These are phyloP conservation scores for Dromaius novaehollandiae DNA, from an alignment of 2,113 vertebrate genomes.

Conservation along the genomic window DNA sequence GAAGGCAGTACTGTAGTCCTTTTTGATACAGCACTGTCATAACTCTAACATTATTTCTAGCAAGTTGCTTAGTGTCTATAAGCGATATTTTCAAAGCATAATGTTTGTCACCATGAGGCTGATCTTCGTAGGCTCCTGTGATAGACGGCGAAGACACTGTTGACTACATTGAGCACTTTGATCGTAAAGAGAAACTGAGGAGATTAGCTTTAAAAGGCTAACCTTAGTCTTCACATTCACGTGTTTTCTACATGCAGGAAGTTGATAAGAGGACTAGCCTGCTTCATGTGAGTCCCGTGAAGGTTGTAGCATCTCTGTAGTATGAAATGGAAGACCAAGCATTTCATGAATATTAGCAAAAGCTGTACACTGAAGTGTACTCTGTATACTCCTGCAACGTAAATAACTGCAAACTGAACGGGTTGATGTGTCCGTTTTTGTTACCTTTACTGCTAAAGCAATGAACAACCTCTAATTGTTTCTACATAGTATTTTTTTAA, in stretches of 20 bases:
- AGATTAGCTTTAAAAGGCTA: background rate
- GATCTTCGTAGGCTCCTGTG: background rate
- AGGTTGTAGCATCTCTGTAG: background rate
- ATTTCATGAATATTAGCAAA: too few species aligned
- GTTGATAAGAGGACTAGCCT: background rate
- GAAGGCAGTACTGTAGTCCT: background rate
- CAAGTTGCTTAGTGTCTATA: background rate
- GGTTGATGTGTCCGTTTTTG: background rate
- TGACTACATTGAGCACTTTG: background rate
- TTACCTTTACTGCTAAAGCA: background rate
- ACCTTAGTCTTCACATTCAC: background rate
- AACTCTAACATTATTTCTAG: background rate
- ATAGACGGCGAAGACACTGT: background rate
- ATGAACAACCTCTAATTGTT: background rate
- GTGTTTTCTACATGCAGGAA: background rate
- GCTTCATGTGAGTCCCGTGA: background rate
- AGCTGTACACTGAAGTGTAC: background rate
- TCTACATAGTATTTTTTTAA: background rate
- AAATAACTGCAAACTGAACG: background rate
- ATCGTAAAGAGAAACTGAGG: background rate
- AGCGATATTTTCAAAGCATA: background rate
- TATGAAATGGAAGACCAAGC: background rate
- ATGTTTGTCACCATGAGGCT: background rate
- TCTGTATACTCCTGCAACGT: rapidly evolving
- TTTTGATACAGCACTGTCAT: background rate